A percentile compares a stretch with the other conserved stretches of the same genome.
phyloP scores from a whole-genome alignment of 1,140 invertebrate species.

The Rhyzopertha dominica region DNA sequence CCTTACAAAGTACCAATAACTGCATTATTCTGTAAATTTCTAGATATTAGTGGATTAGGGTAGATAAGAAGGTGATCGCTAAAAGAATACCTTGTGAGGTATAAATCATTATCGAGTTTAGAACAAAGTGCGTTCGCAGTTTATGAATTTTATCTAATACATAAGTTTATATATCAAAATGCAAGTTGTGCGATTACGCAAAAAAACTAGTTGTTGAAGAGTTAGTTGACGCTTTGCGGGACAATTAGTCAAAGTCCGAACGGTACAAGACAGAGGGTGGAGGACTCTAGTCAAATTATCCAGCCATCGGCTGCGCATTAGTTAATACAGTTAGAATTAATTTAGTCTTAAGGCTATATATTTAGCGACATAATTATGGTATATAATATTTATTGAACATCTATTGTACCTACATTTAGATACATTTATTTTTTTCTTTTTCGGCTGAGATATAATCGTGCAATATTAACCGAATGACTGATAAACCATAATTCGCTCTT shows the following conservation, averaged over 20 bases:
- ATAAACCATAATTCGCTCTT: slow-evolving; percentile 30
- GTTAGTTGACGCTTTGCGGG: slow-evolving; percentile 42
- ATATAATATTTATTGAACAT: slow-evolving; percentile 41
- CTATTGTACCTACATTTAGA: slow-evolving; percentile 36
- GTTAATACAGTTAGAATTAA: slow-evolving; percentile 43
- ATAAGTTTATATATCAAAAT: slow-evolving; percentile 40
- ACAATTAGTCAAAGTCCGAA: slow-evolving; percentile 5
- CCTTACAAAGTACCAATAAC: slow-evolving; percentile 60
- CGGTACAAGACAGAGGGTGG: slow-evolving; percentile 21
- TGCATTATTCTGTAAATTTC: slow-evolving; percentile 46
- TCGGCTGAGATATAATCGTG: slow-evolving; percentile 41
- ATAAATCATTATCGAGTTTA: slow-evolving; percentile 40
- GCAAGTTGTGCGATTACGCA: slow-evolving; percentile 38
- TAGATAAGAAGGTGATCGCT: slow-evolving; percentile 31
- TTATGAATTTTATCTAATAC: slow-evolving; percentile 42
- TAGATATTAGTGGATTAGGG: slow-evolving; percentile 34
- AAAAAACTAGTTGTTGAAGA: slow-evolving; percentile 43
- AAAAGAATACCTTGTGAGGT: slow-evolving; percentile 22
- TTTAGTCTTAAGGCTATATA: slow-evolving; percentile 42
- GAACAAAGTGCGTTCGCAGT: slow-evolving; percentile 40
- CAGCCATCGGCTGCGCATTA: slow-evolving; percentile 34
- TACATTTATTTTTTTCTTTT: slow-evolving; percentile 32
- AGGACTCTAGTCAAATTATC: slow-evolving; percentile 48
- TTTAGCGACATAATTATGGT: slow-evolving; percentile 37
- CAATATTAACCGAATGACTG: slow-evolving; percentile 44